Percentiles rank a stretch among this genome's conserved stretches.
These are phyloP conservation scores for Germaria angustata DNA, from an alignment of 2,888 invertebrate genomes.

Conservation along the genomic window DNA sequence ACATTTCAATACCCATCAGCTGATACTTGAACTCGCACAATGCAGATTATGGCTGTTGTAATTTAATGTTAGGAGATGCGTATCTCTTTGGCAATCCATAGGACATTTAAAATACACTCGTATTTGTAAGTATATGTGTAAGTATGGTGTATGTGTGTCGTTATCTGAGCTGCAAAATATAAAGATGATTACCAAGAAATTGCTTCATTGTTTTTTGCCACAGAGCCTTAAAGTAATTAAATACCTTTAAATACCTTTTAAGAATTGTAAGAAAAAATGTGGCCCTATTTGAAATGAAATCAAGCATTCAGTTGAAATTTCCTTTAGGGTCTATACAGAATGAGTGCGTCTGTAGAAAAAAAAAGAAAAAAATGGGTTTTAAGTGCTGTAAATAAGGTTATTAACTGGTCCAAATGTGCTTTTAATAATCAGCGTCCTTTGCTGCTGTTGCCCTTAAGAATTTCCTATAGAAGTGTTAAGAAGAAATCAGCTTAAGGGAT, in stretches of 20 bases:
- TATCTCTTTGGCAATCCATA: constrained; percentile 3
- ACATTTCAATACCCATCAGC: constrained; percentile 38
- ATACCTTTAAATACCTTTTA: constrained; percentile 44
- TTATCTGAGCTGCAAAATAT: constrained; percentile 58
- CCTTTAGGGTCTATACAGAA: constrained; percentile 3
- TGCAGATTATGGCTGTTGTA: constrained; percentile 42
- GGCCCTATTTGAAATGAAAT: constrained; percentile 1
- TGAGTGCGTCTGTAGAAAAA: too few relatives aligned
- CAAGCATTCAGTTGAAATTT: neutral
- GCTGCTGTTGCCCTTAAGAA: neutral
- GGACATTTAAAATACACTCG: neutral
- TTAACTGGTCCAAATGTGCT: constrained; percentile 1
- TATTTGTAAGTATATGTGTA: neutral
- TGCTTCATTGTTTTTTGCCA: neutral
- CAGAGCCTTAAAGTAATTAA: constrained; percentile 51
- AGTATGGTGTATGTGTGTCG: neutral
- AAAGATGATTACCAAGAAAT: constrained; percentile 58
- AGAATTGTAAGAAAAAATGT: constrained; percentile 22
- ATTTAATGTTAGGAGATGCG: constrained; percentile 30
- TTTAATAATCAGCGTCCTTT: constrained; percentile 6
- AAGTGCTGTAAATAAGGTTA: constrained; percentile 1
- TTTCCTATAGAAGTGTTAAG: neutral
- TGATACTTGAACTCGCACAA: constrained; percentile 31
- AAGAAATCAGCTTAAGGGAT: neutral
- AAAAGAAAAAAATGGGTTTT: neutral